Conservation (phyloP, 2,888 invertebrate genomes). For the Spilarctia lutea region DNA sequence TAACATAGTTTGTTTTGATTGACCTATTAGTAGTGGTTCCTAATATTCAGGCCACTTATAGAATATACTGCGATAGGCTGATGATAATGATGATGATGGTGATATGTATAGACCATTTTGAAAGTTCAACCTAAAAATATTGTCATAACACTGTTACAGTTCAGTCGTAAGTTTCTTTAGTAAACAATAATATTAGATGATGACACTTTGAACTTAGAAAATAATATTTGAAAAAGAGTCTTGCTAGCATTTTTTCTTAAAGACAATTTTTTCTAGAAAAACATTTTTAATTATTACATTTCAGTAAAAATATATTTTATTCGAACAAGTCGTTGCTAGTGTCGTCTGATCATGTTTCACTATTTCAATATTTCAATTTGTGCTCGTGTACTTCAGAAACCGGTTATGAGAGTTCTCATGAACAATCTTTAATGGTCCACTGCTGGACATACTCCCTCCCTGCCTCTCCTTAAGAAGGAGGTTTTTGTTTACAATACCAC, state of each 20-base stretch:
- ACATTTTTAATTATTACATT: no score
- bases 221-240: not conserved
- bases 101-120: not conserved
- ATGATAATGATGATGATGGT: no score
- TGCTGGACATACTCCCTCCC: no score
- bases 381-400: not conserved
- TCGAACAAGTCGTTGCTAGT: not conserved
- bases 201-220: no score
- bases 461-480: no score
- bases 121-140: not conserved
- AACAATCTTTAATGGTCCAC: no score
- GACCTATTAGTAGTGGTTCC: not conserved
- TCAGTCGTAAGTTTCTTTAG: not conserved
- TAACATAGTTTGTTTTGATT: slow-evolving; percentile 63
- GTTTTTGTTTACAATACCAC: no score
- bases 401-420: no score
- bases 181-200: not conserved
- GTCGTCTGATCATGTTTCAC: not conserved
- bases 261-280: no score
- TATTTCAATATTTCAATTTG: not conserved
- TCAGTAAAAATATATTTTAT: not conserved
- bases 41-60: not conserved
- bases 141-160: not conserved
- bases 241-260: no score
- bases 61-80: not conserved